These are phyloP conservation scores for Zaprionus tsacasi DNA, from an alignment of 1,140 invertebrate genomes.

Conservation along the genomic window DNA sequence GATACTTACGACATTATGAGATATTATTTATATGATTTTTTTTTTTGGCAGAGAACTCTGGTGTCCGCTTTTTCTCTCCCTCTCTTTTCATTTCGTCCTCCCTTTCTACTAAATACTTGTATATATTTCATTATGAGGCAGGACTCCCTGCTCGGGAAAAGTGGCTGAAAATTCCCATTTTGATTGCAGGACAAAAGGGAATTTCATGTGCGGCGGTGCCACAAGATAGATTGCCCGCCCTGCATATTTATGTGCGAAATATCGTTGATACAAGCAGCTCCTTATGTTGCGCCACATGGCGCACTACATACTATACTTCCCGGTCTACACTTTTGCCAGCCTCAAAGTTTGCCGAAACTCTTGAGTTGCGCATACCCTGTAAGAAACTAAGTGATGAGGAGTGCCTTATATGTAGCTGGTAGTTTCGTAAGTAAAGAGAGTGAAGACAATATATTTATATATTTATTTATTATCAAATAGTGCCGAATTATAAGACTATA, in stretches of 20 bases:
- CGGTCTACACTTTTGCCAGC: neutral
- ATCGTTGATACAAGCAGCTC: conserved; percentile 57
- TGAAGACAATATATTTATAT: too few relatives aligned
- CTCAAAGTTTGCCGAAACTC: neutral
- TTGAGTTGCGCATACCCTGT: neutral
- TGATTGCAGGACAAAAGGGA: conserved; percentile 69
- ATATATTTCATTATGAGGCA: conserved; percentile 70
- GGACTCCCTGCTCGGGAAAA: conserved; percentile 12
- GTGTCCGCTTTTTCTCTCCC: neutral
- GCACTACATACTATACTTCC: neutral
- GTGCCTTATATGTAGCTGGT: neutral
- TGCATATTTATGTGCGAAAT: conserved; percentile 82
- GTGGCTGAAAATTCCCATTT: conserved; percentile 53
- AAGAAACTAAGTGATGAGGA: neutral
- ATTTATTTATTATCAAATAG: too few relatives aligned
- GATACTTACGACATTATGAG: conserved; percentile 78
- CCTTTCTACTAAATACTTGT: conserved; percentile 42
- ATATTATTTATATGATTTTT: conserved; percentile 75
- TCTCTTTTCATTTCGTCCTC: neutral
- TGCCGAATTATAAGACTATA: too few relatives aligned
- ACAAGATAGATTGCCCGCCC: conserved; percentile 76
- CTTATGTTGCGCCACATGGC: conserved; percentile 54
- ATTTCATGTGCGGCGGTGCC: conserved; percentile 72
- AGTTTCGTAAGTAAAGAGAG: too few relatives aligned
- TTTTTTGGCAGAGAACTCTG: conserved; percentile 30